A percentile compares a stretch with the other conserved stretches of the same genome.
Evolutionary conservation across 2,888 invertebrate genomes (phyloP).

Genomic region (Campaea margaritaria): DNA sequence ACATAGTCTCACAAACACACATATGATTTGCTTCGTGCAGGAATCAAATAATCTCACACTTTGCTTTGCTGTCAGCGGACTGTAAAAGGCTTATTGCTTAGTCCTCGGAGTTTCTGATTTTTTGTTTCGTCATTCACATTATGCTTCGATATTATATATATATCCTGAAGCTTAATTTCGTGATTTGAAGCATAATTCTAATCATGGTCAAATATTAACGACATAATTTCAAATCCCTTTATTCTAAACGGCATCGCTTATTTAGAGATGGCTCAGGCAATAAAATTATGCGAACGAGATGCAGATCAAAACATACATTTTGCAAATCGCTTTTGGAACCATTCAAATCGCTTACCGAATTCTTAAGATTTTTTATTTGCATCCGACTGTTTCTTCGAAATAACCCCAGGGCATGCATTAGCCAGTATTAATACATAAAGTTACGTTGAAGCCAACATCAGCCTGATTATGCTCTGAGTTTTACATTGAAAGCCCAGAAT

Average conservation of each 20-base stretch:
- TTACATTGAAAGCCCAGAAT: constrained; percentile 52
- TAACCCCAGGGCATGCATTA: constrained; percentile 43
- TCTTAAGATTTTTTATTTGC: constrained; percentile 35
- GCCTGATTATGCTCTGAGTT: constrained; percentile 38
- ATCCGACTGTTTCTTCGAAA: constrained; percentile 36
- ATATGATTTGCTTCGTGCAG: too few relatives aligned
- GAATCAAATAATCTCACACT: too few relatives aligned
- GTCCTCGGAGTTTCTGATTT: too few relatives aligned
- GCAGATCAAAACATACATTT: constrained; percentile 27
- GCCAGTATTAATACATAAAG: constrained; percentile 46
- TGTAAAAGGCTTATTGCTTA: too few relatives aligned
- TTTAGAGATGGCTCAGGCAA: constrained; percentile 11
- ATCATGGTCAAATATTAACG: too few relatives aligned
- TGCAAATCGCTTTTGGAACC: constrained; percentile 16
- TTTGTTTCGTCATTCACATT: too few relatives aligned
- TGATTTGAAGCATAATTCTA: too few relatives aligned
- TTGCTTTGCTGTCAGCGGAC: too few relatives aligned
- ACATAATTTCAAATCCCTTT: not conserved
- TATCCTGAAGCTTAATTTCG: too few relatives aligned
- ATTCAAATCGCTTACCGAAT: constrained; percentile 29
- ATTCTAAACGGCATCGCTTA: constrained; percentile 1
- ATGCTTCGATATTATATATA: too few relatives aligned
- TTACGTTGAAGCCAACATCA: constrained; percentile 42
- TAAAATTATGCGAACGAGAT: constrained; percentile 32
- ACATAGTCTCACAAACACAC: too few relatives aligned